Base-by-base conservation (phyloP, 2,113 vertebrate species). In the Anas platyrhynchos region DNA sequence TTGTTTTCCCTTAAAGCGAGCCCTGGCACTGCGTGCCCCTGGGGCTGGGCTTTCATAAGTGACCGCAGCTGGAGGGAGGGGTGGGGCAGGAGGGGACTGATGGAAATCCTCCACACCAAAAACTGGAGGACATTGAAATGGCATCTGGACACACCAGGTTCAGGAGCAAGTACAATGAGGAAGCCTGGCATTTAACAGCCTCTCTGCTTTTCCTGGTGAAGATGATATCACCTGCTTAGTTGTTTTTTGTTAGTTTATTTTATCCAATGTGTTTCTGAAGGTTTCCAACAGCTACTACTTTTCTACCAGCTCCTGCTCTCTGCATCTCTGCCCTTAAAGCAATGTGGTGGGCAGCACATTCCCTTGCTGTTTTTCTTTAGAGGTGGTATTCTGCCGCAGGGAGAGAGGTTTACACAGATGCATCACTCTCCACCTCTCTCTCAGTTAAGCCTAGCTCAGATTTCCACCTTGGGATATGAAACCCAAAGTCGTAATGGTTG, bases 61-160 rank as follows among this genome's bases (percentile, higher is more conserved):
- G 41, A 59, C 23, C 13, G 3, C 12, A 13, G 29, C 0, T 0
- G 27, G n/a, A 16, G 6, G 14, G 15, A 74, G 32, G 36, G 54
- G 25, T 68, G 54, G 44, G 52, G 82, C 67, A 62, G 11, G 32
- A 38, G 41, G 7, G 83, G 20, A 38, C 25, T 3, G 2, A 43
- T 34, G 32, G 38, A 95, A 90, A 75, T 27, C 62, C 16, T 82
- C 38, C 18, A 5, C 56, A 65, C 81, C 43, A 55, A 61, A 86
- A 43, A 8, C 20, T 54, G 32, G 44, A 34, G 69, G 73, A 83
- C 78, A 58, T 67, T 4, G 20, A 85, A 86, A n/a, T 12, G 5
- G 23, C 16, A 65, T 34, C 22, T 78, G 77, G 56, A 67, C 32
- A 62, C 59, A 43, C 13, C 43, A 59, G 21, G 23, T 22, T 79